phyloP scores from a whole-genome alignment of 2,113 vertebrate species.

The Planiliza haematocheilus region DNA sequence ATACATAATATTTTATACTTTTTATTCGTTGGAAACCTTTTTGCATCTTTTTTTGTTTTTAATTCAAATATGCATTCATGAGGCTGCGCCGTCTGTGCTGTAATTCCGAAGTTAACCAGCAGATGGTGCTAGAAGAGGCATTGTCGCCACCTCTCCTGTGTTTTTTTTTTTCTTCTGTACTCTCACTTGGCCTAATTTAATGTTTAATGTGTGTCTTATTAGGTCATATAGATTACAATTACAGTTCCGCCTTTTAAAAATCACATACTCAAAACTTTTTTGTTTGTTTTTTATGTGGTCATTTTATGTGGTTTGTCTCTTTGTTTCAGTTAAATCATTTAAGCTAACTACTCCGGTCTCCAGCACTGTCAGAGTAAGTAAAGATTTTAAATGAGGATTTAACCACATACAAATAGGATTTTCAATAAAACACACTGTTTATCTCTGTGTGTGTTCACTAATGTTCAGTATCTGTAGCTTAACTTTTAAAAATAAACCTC shows the following conservation, averaged over 20 bases:
- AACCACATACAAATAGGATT: background rate
- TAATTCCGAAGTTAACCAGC: slow-evolving; percentile 30
- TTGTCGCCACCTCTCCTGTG: background rate
- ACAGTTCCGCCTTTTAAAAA: too few species aligned
- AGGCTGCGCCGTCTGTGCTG: background rate
- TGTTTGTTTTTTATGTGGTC: background rate
- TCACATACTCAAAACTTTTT: background rate
- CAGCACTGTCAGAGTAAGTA: slow-evolving; percentile 50
- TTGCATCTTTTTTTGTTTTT: background rate
- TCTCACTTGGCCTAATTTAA: background rate
- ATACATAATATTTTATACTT: too few species aligned
- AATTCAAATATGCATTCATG: too few species aligned
- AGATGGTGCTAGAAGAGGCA: slow-evolving; percentile 46
- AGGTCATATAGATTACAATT: too few species aligned
- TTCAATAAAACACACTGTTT: background rate
- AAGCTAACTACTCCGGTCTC: background rate
- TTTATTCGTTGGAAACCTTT: too few species aligned
- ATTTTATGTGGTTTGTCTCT: slow-evolving; percentile 27
- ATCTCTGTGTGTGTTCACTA: background rate
- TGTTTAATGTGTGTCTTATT: too few species aligned
- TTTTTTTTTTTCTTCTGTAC: background rate
- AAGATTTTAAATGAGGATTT: background rate
- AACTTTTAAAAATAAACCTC: background rate
- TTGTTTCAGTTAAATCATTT: slow-evolving; percentile 33
- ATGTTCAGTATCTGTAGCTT: background rate